Evolutionary conservation across 2,888 invertebrate genomes (phyloP), one percentile per base, ranked within the genome.

Genomic region (Mechanitis messenoides): DNA sequence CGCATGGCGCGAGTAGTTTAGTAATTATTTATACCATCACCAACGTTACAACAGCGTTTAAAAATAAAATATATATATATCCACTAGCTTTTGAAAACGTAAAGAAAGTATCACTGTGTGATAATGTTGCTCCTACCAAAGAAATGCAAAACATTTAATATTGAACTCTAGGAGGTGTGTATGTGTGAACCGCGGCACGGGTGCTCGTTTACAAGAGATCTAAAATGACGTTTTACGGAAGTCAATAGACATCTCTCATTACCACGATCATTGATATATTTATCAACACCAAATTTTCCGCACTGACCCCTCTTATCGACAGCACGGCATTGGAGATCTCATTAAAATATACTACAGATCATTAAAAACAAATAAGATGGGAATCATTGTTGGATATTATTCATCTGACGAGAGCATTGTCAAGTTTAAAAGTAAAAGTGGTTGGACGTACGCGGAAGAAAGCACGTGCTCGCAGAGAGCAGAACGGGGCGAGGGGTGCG

Each of bases 361-460:
- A 31, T 2, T 50, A 31, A 31, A n/a, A 50, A 28, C 31, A 42
- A 20, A 42, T 31, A 31, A 50, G 5, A 50, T 31, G 7, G 31
- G 50, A 31, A 31, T 50, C 7, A 9, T 7, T 28, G 9, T 9
- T 1, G 6, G 50, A 31, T 9, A 31, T 50, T 11, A 28, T 7
- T 50, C 31, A 50, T 50, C 50, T 50, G 50, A 3, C 9, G 31
- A 50, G 50, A 60, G 63, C 65, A 69, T 72, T 76, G 78, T 77
- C 70, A 71, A 72, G 71, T 77, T 78, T 77, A 82, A 87, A 87
- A 88, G 89, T 89, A 89, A 89, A 87, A 87, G 88, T 88, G 80
- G 77, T 74, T 69, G 68, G 68, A 80, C 79, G 79, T 78, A 84
- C 74, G 80, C 85, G 86, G 86, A 85, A 85, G 85, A 81, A 75